Evolutionary conservation across 2,888 invertebrate species (phyloP), one percentile per base, ranked within the genome.

Genomic region (Melieria omissa): DNA sequence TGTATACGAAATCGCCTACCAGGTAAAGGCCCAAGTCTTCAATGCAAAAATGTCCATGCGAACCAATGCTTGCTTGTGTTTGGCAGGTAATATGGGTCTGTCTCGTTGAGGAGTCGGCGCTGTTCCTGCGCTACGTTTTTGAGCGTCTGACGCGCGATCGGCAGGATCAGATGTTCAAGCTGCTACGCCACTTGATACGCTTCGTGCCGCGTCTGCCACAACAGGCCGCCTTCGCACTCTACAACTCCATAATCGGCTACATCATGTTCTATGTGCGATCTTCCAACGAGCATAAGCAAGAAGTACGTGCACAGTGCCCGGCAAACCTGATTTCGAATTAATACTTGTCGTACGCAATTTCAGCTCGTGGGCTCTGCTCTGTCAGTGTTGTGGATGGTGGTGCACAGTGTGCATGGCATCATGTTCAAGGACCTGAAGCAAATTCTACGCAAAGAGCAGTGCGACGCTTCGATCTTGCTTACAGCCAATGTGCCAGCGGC

Each of bases 341-440:
- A 42, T 0, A 46, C n/a, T 29, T 10, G 4, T 46, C 16, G 5
- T 5, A 4, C 9, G 0, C 5, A 65, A 41, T 44, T 14, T 10
- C 49, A 87, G 84, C 91, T 97, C 61, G 96, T 99, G 74, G 97
- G 97, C 7, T 94, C 97, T 16, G 99, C 99, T 0, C 88, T 99
- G 3, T 97, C 98, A 0, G 92, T 99, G 70, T 88, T 99, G 2
- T 99, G 99, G 98, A 96, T 98, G 95, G 97, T 99, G 42, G 98
- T 98, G 0, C 99, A 99, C 79, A 97, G 97, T 84, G 98, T 99
- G 0, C 97, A 99, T 83, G 99, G 99, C 16, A 97, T 99, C 73
- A 98, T 98, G 93, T 99, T 99, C 85, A 99, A 99, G 88, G 99
- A 99, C 88, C 88, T 99, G 41, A 99, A 99, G 83, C 99, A 99